Evolutionary conservation across 2,797 vertebrate species (phyloP), one percentile per base, ranked within the genome.

Genomic region (Myripristis jacobus): DNA sequence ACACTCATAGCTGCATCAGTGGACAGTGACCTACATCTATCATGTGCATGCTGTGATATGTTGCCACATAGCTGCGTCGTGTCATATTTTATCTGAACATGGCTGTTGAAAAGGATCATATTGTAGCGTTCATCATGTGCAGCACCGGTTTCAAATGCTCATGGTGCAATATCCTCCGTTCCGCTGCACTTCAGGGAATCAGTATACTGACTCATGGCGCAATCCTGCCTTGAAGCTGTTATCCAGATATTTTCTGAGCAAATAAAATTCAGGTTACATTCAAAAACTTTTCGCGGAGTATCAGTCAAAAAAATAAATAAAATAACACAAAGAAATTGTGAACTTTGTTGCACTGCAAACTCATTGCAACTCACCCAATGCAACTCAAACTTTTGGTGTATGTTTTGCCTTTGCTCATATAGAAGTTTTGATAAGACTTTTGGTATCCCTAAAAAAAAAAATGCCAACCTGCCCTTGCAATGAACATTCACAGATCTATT

Each of bases 111-210:
- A 48, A 11, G 55, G 58, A 64, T 55, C 44, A 36, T 66, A 79
- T 73, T 61, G 70, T 47, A 65, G 65, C 1, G 1, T 51, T 77
- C 66, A 75, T 77, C 80, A 75, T 83, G 76, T 82, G 71, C 72
- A 84, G 84, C 46, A 81, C 70, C 69, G 71, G 66, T 75, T 80
- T 70, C 48, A 74, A 38, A 69, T 27, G 24, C 59, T 64, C 63
- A 12, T 51, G 62, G 38, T 29, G 61, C 65, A 13, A 25, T 34
- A 34, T 6, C 38, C 27, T 25, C 41, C 22, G 54, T 63, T 69
- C 55, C 43, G 3, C 61, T 47, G 47, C 15, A 21, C 72, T 66
- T 84, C 43, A 21, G 72, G 75, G 76, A 63, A 60, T 6, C 54
- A 24, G 31, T 25, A 4, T 0, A 71, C 18, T 19, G 24, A 78